phyloP scores from a whole-genome alignment of 2,113 vertebrate species.

The Pitta sordida region DNA sequence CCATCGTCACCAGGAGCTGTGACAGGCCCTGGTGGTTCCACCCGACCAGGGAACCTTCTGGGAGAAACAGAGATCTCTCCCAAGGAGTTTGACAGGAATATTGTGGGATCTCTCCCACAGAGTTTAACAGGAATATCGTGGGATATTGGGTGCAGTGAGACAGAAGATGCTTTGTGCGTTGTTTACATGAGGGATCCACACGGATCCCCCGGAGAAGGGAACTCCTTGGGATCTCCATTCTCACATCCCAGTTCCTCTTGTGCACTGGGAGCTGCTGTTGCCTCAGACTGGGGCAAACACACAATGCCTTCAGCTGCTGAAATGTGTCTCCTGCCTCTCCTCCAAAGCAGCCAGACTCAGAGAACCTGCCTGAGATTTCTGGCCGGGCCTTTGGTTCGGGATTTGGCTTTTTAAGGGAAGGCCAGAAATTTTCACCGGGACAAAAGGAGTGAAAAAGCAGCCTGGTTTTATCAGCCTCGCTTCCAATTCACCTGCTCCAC shows the following conservation, averaged over 20 bases:
- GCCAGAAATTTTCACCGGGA: not conserved
- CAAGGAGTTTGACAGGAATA: not conserved
- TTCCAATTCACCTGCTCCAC: not conserved
- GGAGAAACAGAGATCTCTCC: not conserved
- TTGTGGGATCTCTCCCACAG: not conserved
- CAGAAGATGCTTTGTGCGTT: not conserved
- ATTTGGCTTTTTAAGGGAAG: not conserved
- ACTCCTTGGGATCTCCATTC: too few species aligned
- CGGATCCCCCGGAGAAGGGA: not conserved
- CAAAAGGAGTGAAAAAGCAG: not conserved
- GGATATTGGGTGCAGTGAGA: accelerated
- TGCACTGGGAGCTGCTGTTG: not conserved
- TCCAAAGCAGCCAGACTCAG: not conserved
- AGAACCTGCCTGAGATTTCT: not conserved
- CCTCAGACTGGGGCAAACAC: not conserved
- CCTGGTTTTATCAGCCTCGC: not conserved
- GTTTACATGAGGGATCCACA: not conserved
- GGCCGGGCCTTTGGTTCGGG: not conserved
- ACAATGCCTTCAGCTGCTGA: not conserved
- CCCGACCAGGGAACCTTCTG: not conserved
- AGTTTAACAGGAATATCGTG: not conserved
- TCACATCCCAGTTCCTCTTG: not conserved
- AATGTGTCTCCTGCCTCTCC: not conserved
- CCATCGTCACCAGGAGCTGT: not conserved
- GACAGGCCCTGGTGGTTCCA: not conserved